phyloP scores from a whole-genome alignment of 2,888 invertebrate species.

The Zaprionus lineosus region DNA sequence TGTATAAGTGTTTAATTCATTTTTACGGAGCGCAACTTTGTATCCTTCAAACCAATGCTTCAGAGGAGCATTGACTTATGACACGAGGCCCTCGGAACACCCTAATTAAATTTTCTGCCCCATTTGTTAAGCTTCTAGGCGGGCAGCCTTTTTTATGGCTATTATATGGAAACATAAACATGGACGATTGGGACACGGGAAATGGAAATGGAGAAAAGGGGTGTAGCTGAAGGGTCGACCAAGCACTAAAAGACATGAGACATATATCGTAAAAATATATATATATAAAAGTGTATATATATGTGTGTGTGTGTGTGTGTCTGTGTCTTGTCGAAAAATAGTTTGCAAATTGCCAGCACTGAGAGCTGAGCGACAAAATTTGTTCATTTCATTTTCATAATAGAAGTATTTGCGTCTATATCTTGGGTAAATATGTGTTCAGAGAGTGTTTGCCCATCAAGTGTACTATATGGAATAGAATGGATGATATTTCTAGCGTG shows the following conservation, averaged over 20 bases:
- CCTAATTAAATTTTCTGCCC: no score
- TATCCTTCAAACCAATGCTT: no score
- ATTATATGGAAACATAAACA: constrained; percentile 19
- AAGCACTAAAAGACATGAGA: constrained; percentile 26
- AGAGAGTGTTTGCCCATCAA: neutral
- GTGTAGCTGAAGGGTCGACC: no score
- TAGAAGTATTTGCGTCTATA: constrained; percentile 59
- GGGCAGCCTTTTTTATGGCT: constrained; percentile 37
- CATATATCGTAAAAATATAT: constrained; percentile 9
- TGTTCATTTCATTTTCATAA: constrained; percentile 56
- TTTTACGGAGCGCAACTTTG: no score
- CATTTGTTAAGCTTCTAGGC: no score
- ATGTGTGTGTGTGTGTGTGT: neutral
- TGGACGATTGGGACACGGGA: no score
- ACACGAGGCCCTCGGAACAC: no score
- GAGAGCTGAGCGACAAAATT: constrained; percentile 41
- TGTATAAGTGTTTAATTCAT: no score
- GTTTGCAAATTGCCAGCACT: constrained; percentile 49
- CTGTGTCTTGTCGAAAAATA: constrained; percentile 41
- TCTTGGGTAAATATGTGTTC: constrained; percentile 20
- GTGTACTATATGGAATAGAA: neutral
- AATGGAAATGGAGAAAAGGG: no score
- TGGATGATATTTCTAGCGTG: constrained; percentile 34
- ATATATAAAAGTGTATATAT: neutral
- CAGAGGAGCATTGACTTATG: no score